These are phyloP conservation scores for Chrysocyon brachyurus DNA, from an alignment of 2,797 vertebrate species.

Conservation along the genomic window DNA sequence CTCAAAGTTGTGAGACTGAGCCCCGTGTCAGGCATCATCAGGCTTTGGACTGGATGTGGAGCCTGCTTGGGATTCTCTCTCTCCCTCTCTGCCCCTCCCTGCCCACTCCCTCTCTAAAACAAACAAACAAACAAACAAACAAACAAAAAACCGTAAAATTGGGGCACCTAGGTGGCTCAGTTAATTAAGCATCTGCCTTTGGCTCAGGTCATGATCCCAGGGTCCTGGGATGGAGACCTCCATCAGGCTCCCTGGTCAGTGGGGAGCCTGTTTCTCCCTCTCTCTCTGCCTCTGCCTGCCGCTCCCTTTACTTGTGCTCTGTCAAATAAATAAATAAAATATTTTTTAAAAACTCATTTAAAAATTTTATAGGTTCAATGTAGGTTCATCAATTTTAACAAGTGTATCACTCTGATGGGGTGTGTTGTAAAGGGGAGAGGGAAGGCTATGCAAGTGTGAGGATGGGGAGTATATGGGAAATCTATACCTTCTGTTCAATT, in stretches of 20 bases:
- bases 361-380: neutral
- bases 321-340: neutral
- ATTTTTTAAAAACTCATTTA: neutral
- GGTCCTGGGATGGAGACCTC: neutral
- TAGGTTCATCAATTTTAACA: neutral
- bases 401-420: neutral
- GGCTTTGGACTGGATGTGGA: neutral
- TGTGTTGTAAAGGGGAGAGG: neutral
- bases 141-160: neutral
- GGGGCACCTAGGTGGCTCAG: neutral
- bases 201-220: neutral
- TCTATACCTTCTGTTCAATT: neutral
- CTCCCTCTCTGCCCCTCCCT: neutral
- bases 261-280: neutral
- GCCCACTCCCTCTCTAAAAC: no score
- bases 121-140: neutral
- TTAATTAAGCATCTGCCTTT: neutral
- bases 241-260: neutral
- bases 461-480: neutral
- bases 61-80: neutral
- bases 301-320: neutral
- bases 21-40: neutral
- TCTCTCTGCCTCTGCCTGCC: neutral
- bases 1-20: neutral
- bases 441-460: neutral